These are phyloP conservation scores for Pandemis heparana DNA, from an alignment of 2,888 invertebrate species.

Conservation along the genomic window DNA sequence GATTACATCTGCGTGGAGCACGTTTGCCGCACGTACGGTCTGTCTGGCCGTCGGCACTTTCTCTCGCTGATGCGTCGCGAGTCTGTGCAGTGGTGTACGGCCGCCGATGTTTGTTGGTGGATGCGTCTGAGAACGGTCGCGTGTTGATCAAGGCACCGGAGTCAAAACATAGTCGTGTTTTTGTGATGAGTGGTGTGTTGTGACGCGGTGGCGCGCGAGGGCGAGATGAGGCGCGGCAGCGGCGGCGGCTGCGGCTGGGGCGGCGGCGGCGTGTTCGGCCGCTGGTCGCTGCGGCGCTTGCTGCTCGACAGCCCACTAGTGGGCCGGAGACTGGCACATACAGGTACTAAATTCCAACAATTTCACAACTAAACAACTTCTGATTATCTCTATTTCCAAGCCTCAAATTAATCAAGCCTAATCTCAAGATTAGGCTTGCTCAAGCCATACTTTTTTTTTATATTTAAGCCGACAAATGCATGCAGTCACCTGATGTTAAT, in stretches of 20 bases:
- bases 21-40: constrained; percentile 61
- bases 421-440: background rate
- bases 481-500: too few species aligned
- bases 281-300: constrained; percentile 89
- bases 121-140: constrained; percentile 63
- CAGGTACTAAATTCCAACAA: constrained; percentile 57
- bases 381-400: background rate
- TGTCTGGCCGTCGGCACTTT: constrained; percentile 73
- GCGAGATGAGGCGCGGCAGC: constrained; percentile 72
- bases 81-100: constrained; percentile 47
- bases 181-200: constrained; percentile 48
- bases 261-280: constrained; percentile 75
- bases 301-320: constrained; percentile 90
- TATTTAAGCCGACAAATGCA: too few species aligned
- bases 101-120: constrained; percentile 64
- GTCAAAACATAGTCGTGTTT: constrained; percentile 37
- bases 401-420: background rate
- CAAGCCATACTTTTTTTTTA: too few species aligned
- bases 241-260: constrained; percentile 78
- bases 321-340: constrained; percentile 86
- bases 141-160: constrained; percentile 23
- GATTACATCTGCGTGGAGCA: constrained; percentile 65
- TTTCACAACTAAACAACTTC: background rate
- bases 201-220: constrained; percentile 48
- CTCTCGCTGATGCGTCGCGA: constrained; percentile 76